phyloP scores from a whole-genome alignment of 2,113 vertebrate species.

The Theristicus caerulescens region DNA sequence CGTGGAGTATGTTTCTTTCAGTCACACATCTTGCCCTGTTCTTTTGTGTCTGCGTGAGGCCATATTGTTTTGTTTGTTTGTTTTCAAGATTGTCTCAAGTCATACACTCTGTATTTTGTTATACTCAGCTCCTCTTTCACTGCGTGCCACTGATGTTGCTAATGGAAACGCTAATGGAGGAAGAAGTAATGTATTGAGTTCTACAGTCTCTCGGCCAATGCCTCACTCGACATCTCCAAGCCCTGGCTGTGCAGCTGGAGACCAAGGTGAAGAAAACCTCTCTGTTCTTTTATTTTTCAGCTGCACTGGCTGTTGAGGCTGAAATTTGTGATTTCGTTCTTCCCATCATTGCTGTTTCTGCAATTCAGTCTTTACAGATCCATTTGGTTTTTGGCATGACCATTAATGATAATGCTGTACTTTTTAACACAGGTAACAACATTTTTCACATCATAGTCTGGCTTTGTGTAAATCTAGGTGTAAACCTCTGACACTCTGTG shows the following conservation, averaged over 20 bases:
- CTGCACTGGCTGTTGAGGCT: background rate
- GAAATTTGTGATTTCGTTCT: background rate
- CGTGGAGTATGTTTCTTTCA: background rate
- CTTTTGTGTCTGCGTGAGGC: background rate
- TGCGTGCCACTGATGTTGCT: slow-evolving; percentile 78
- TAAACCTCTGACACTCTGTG: background rate
- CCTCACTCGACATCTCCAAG: slow-evolving; percentile 75
- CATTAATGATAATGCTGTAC: background rate
- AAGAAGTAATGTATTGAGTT: slow-evolving; percentile 76
- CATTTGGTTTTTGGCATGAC: background rate
- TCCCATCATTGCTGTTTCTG: background rate
- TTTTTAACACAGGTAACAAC: background rate
- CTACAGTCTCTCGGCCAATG: slow-evolving; percentile 77
- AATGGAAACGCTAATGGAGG: slow-evolving; percentile 80
- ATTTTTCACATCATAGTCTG: background rate
- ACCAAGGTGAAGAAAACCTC: slow-evolving; percentile 76
- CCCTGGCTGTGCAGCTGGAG: slow-evolving; percentile 79
- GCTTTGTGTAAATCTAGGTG: background rate
- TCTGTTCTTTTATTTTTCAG: background rate
- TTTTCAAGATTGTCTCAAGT: slow-evolving; percentile 36
- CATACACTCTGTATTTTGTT: slow-evolving; percentile 28
- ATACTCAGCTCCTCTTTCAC: slow-evolving; percentile 77
- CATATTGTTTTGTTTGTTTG: slow-evolving; percentile 6
- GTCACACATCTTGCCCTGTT: background rate
- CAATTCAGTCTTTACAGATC: background rate